Base-by-base conservation (phyloP, 92 coral and sea anemone genomes). In the Phenganax marumi region DNA sequence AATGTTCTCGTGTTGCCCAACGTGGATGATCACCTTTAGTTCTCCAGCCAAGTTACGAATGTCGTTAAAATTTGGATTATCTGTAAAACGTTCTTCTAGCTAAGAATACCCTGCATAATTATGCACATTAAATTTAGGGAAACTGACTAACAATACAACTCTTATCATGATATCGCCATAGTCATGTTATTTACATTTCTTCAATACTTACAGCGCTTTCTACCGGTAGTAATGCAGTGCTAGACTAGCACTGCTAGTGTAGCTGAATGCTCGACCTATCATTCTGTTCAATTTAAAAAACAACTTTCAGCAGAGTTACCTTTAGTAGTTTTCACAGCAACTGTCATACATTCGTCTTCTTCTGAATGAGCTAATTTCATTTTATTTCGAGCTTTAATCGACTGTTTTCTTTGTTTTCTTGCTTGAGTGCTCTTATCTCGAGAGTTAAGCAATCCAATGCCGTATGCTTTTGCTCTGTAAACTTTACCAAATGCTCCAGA, bases 271-370 rank as follows among this genome's bases (percentile, higher is more conserved):
- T 65, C 23, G 18, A 17, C 13, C 33, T 65, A 12, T 65, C 18
- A 19, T 12, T 65, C 23, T 71, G 48, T 7, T 71, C 14, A 43
- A 11, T n/a, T 23, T 39, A 71, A 33, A 71, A 12, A 18, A 22
- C 43, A 33, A 33, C 0, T 33, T 33, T 33, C 43, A 33, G 43
- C 43, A 33, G 43, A 33, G 46, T 73, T 79, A 86, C 89, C 86
- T 86, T 86, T 86, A 22, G 85, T 79, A 22, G 89, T 86, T 52
- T 86, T 86, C 54, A 86, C 89, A 77, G 89, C 89, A 52, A 86
- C 89, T 2, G 60, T 19, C 26, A 68, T 75, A 53, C 83, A 50
- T 10, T 65, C 83, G 53, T 66, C 68, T 54, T 81, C 77, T 63
- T 73, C 70, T 56, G 61, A 78, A 19, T 79, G 75, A 51, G 77